Evolutionary conservation across 2,888 invertebrate genomes (phyloP).

Genomic region (Nomada ferruginata): DNA sequence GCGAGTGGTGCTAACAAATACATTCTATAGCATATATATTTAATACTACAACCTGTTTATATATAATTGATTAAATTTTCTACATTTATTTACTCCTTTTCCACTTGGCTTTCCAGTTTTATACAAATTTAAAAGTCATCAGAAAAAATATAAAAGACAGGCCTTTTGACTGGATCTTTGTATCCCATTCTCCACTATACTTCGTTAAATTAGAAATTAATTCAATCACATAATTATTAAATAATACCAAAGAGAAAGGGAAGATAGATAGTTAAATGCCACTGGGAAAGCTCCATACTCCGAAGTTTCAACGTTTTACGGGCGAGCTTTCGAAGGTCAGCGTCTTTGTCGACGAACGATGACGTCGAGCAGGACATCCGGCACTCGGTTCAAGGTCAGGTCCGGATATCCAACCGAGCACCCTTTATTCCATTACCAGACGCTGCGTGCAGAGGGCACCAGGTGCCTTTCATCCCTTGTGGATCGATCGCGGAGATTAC

Average conservation of each 20-base stretch:
- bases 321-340: slow-evolving; percentile 51
- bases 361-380: slow-evolving; percentile 64
- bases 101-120: too few species aligned
- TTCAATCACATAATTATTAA: too few species aligned
- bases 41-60: too few species aligned
- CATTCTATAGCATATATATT: background rate
- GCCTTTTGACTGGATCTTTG: too few species aligned
- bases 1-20: background rate
- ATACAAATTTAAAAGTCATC: too few species aligned
- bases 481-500: slow-evolving; percentile 73
- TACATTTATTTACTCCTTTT: too few species aligned
- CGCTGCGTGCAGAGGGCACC: slow-evolving; percentile 72
- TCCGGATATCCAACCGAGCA: slow-evolving; percentile 60
- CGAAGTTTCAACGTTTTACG: background rate
- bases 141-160: background rate
- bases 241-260: too few species aligned
- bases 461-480: slow-evolving; percentile 8
- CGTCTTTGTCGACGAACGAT: slow-evolving; percentile 70
- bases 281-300: background rate
- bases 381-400: slow-evolving; percentile 63
- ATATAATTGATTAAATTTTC: too few species aligned
- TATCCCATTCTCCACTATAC: too few species aligned
- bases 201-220: background rate
- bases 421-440: slow-evolving; percentile 56
- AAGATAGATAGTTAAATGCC: background rate